These are phyloP conservation scores for Phrynocephalus versicolor DNA, from an alignment of 2,113 vertebrate genomes.

Conservation along the genomic window DNA sequence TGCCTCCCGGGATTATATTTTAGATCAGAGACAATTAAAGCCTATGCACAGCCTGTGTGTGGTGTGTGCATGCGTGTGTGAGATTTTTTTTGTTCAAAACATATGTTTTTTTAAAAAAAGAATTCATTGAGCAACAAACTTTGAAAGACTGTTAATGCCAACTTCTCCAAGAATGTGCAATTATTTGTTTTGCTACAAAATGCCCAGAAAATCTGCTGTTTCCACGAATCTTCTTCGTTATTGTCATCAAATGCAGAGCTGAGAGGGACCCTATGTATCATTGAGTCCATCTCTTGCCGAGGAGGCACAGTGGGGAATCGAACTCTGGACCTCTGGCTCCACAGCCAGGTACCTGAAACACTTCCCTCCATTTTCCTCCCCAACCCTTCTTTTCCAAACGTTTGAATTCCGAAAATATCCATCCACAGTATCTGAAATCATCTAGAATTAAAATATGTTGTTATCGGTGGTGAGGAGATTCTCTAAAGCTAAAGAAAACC, in stretches of 20 bases:
- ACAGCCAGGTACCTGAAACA: too few species aligned
- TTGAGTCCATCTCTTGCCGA: too few species aligned
- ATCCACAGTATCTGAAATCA: background rate
- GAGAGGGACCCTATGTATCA: too few species aligned
- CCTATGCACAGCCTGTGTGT: slow-evolving; percentile 61
- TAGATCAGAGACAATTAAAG: slow-evolving; percentile 82
- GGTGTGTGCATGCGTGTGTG: background rate
- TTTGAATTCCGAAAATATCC: background rate
- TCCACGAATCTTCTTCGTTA: too few species aligned
- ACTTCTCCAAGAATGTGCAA: slow-evolving; percentile 73
- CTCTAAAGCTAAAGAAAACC: too few species aligned
- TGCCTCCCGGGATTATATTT: slow-evolving; percentile 81
- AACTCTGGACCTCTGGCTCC: too few species aligned
- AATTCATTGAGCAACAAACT: slow-evolving; percentile 72
- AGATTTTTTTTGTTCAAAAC: background rate
- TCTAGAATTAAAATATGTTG: background rate
- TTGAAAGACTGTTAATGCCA: slow-evolving; percentile 76
- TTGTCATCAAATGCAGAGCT: too few species aligned
- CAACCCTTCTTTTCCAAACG: slow-evolving; percentile 44
- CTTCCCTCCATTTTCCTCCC: background rate
- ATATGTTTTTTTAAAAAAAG: background rate
- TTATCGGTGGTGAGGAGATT: too few species aligned
- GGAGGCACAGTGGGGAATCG: too few species aligned
- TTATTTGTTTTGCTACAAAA: slow-evolving; percentile 59
- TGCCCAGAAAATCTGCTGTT: too few species aligned